Conservation (phyloP, 2,888 invertebrate genomes). For the Byasa hedistus region DNA sequence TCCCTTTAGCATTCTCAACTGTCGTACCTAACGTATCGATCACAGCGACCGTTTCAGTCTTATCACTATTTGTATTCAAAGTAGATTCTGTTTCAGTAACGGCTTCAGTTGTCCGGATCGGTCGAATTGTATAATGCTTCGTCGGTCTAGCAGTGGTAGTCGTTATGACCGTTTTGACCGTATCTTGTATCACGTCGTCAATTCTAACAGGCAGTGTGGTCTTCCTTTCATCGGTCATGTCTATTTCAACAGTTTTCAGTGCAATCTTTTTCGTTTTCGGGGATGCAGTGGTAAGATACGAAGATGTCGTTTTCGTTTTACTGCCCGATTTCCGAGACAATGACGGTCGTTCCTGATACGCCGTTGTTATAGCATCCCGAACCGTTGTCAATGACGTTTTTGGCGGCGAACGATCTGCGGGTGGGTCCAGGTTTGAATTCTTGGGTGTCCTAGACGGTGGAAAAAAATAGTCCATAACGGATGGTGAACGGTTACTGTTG, state of each 20-base stretch:
- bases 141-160: constrained; percentile 67
- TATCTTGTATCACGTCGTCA: constrained; percentile 50
- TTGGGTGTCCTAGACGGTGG: constrained; percentile 76
- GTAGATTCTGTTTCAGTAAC: constrained; percentile 70
- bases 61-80: constrained; percentile 69
- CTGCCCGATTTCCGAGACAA: constrained; percentile 63
- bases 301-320: constrained; percentile 67
- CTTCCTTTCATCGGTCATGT: constrained; percentile 59
- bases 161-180: constrained; percentile 51
- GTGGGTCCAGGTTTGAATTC: constrained; percentile 68
- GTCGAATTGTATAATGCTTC: constrained; percentile 78
- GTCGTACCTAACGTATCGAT: constrained; percentile 62
- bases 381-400: constrained; percentile 46
- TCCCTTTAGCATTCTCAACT: constrained; percentile 54
- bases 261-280: constrained; percentile 67
- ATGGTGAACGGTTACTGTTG: constrained; percentile 67
- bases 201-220: constrained; percentile 58
- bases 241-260: constrained; percentile 57
- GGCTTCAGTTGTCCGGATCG: constrained; percentile 64
- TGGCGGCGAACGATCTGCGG: constrained; percentile 64
- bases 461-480: constrained; percentile 77
- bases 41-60: constrained; percentile 72
- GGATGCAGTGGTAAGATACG: constrained; percentile 61
- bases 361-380: constrained; percentile 59
- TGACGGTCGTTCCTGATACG: constrained; percentile 67